Percentiles rank a stretch among this genome's conserved stretches.
Conservation (phyloP, 2,113 vertebrate species). For the Peromyscus californicus region DNA sequence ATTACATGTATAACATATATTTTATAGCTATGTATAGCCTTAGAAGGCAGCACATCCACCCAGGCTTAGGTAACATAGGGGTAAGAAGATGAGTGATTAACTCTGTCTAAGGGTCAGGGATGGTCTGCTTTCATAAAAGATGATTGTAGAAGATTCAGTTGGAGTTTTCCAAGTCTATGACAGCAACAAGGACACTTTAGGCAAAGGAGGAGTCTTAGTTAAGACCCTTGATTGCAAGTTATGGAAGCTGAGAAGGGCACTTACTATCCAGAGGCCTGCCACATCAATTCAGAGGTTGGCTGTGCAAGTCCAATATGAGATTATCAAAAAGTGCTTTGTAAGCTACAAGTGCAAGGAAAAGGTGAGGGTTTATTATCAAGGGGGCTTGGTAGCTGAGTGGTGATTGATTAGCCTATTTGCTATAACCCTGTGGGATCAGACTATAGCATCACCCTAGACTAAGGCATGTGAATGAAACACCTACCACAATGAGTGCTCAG, state of each 20-base stretch:
- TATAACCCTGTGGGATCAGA: background rate
- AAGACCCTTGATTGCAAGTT: slow-evolving; percentile 39
- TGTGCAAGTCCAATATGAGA: slow-evolving; percentile 22
- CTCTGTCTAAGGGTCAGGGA: background rate
- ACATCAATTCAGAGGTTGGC: slow-evolving; percentile 52
- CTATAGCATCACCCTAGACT: background rate
- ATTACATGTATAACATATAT: background rate
- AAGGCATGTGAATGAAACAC: background rate
- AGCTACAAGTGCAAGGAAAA: slow-evolving; percentile 26
- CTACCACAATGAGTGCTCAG: background rate
- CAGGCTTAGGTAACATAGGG: background rate
- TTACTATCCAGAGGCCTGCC: slow-evolving; percentile 38
- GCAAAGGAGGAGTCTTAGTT: background rate
- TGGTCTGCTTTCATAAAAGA: background rate
- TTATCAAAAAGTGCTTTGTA: slow-evolving; percentile 58
- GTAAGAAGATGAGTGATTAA: background rate
- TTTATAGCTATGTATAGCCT: background rate
- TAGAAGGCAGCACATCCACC: background rate
- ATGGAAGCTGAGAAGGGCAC: slow-evolving; percentile 40
- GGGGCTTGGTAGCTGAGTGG: background rate
- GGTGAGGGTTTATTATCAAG: slow-evolving; percentile 23
- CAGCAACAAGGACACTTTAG: background rate
- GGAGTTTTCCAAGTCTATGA: background rate
- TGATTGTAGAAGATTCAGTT: background rate
- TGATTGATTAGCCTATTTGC: slow-evolving; percentile 67